Evolutionary conservation across 2,113 vertebrate species (phyloP).

Genomic region (Hyaena hyaena): DNA sequence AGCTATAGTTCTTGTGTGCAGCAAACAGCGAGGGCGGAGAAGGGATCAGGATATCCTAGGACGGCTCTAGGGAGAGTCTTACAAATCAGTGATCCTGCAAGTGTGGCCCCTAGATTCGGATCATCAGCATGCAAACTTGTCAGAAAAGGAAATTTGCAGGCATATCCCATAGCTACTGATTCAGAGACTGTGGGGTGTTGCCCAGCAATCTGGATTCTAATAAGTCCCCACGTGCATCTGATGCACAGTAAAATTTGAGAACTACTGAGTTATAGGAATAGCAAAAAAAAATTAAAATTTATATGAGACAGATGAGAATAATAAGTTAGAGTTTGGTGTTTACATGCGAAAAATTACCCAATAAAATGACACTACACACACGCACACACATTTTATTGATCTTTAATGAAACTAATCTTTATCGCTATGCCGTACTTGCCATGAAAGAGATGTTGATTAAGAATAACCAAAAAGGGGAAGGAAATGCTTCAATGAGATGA

Average conservation of each 20-base stretch:
- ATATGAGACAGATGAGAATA: not conserved
- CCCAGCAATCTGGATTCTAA: not conserved
- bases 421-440: not conserved
- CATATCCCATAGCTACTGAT: not conserved
- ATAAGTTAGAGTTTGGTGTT: not conserved
- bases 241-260: not conserved
- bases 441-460: not conserved
- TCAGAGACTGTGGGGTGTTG: not conserved
- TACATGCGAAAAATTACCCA: not conserved
- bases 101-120: not conserved
- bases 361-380: not conserved
- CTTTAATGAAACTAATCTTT: slow-evolving; percentile 18
- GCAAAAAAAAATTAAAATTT: not conserved
- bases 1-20: not conserved
- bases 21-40: not conserved
- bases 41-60: no score
- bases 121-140: not conserved
- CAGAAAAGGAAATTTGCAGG: not conserved
- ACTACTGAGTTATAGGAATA: not conserved
- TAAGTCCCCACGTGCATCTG: not conserved
- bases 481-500: slow-evolving; percentile 36
- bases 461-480: slow-evolving; percentile 8
- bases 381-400: not conserved
- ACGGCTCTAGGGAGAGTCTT: not conserved
- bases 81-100: not conserved